A percentile compares a stretch with the other conserved stretches of the same genome.
These are phyloP conservation scores for Platorchestia sp. DNA, from an alignment of 1,140 invertebrate species.

Conservation along the genomic window DNA sequence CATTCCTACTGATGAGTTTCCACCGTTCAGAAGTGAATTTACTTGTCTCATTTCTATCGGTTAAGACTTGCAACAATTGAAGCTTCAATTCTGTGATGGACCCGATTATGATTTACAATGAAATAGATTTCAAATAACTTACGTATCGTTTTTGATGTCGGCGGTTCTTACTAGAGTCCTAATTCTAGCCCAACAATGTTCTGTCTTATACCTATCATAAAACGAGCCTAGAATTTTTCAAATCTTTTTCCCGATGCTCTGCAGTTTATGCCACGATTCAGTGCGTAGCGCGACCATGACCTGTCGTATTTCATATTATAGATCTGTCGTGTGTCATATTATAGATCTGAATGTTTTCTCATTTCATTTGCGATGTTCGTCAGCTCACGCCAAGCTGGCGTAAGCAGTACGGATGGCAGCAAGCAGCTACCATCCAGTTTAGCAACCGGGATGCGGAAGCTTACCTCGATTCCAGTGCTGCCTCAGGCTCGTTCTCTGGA, in stretches of 20 bases:
- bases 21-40: no score
- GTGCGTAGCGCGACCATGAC: no score
- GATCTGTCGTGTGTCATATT: no score
- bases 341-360: no score
- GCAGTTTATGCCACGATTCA: neutral
- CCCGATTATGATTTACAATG: neutral
- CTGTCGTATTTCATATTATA: no score
- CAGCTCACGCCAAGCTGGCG: no score
- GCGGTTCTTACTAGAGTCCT: neutral
- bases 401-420: neutral
- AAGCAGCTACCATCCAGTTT: neutral
- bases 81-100: no score
- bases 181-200: neutral
- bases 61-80: no score
- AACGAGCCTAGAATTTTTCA: neutral
- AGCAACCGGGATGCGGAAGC: neutral
- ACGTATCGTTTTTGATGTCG: neutral
- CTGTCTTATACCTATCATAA: neutral
- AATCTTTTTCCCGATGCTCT: neutral
- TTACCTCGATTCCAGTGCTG: neutral
- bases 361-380: no score
- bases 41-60: no score
- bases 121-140: neutral
- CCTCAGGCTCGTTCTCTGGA: neutral
- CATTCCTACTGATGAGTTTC: no score